Percentiles rank a stretch among this genome's conserved stretches.
These are phyloP conservation scores for Cybosia mesomella DNA, from an alignment of 2,888 invertebrate genomes.

Conservation along the genomic window DNA sequence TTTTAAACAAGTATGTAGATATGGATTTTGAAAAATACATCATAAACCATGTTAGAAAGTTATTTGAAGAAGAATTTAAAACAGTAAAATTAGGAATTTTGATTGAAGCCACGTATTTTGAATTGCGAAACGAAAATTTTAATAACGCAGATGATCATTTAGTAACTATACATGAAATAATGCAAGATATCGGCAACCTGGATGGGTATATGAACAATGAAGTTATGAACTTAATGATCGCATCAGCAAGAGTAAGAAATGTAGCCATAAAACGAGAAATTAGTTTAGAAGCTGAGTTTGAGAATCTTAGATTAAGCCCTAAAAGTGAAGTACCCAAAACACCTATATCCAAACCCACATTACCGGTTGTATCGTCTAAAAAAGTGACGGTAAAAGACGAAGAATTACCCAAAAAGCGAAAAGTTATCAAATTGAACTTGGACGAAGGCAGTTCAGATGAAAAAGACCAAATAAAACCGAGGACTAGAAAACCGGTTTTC, in stretches of 20 bases:
- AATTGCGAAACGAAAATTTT: slow-evolving; percentile 58
- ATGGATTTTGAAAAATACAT: slow-evolving; percentile 56
- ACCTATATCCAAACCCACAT: slow-evolving; percentile 57
- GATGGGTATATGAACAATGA: slow-evolving; percentile 65
- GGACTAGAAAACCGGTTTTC: slow-evolving; percentile 55
- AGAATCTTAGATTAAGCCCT: slow-evolving; percentile 61
- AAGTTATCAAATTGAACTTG: slow-evolving; percentile 68
- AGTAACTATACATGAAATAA: slow-evolving; percentile 66
- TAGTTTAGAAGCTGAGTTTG: slow-evolving; percentile 61
- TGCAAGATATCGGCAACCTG: slow-evolving; percentile 48
- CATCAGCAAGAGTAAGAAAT: slow-evolving; percentile 62
- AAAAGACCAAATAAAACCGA: slow-evolving; percentile 46
- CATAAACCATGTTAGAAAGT: slow-evolving; percentile 50
- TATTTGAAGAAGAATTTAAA: slow-evolving; percentile 52
- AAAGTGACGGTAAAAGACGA: slow-evolving; percentile 66
- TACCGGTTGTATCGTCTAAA: slow-evolving; percentile 47
- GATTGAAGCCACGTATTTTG: slow-evolving; percentile 69
- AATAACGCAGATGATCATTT: slow-evolving; percentile 64
- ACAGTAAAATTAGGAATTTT: slow-evolving; percentile 60
- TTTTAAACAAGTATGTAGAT: slow-evolving; percentile 35
- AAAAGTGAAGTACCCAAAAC: slow-evolving; percentile 57
- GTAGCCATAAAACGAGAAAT: slow-evolving; percentile 36
- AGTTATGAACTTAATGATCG: slow-evolving; percentile 67
- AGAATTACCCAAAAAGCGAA: slow-evolving; percentile 69
- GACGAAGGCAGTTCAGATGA: slow-evolving; percentile 62